Conservation (phyloP, 2,888 invertebrate genomes). For the Agrotis puta region DNA sequence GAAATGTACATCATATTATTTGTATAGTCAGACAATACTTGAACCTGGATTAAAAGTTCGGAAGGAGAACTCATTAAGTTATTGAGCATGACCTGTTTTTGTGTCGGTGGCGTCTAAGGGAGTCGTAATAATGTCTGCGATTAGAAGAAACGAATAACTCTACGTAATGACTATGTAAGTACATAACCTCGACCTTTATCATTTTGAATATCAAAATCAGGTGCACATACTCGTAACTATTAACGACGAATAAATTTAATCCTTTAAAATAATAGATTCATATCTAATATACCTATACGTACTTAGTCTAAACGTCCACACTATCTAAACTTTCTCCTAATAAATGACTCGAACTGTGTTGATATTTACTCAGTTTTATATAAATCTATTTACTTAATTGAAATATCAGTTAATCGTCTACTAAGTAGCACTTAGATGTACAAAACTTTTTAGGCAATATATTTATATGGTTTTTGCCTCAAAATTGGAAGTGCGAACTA, state of each 20-base stretch:
- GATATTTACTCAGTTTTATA: neutral
- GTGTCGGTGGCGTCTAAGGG: slow-evolving; percentile 40
- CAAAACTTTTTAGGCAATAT: neutral
- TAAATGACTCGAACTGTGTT: slow-evolving; percentile 24
- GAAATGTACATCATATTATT: slow-evolving; percentile 9
- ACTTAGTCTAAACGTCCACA: slow-evolving; percentile 15
- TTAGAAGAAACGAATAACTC: slow-evolving; percentile 56
- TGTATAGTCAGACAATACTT: slow-evolving; percentile 1
- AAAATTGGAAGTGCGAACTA: slow-evolving; percentile 1
- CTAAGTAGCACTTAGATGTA: no score
- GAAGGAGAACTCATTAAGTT: slow-evolving; percentile 24
- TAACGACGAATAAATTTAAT: slow-evolving; percentile 57
- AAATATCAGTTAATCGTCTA: neutral
- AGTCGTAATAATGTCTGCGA: slow-evolving; percentile 35
- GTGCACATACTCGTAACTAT: slow-evolving; percentile 43
- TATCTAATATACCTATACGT: slow-evolving; percentile 30
- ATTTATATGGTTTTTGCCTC: no score
- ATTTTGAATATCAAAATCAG: slow-evolving; percentile 54
- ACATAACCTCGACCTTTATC: slow-evolving; percentile 51
- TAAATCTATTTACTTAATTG: neutral
- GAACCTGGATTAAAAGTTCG: slow-evolving; percentile 24
- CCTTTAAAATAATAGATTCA: slow-evolving; percentile 54
- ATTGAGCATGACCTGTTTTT: slow-evolving; percentile 35
- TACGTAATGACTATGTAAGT: slow-evolving; percentile 42
- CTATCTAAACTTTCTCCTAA: slow-evolving; percentile 24